Base-by-base conservation (phyloP, 2,113 vertebrate genomes). In the Paracanthobrama guichenoti region DNA sequence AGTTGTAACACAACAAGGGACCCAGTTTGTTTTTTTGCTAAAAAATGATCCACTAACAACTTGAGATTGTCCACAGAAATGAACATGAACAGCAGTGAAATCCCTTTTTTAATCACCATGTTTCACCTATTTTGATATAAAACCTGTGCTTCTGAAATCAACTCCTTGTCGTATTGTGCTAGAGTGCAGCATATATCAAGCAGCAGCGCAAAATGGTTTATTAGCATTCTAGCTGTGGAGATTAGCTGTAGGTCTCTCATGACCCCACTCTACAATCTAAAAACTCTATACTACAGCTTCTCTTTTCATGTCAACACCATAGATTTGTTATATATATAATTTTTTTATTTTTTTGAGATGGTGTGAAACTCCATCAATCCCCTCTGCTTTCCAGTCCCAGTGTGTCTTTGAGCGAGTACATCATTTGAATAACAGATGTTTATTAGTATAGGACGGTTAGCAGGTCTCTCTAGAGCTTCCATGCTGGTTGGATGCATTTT, bases 341-440 rank as follows among this genome's bases (percentile, higher is more conserved):
- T 46, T 46, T n/a, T 50, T 50, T 20, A 7, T 79, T 60, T 88
- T 85, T 87, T 64, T 71, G 75, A 88, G 85, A 84, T 76, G 78
- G 85, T 85, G 82, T 85, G 55, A 86, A 86, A 50, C 84, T 71
- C 64, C 8, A 22, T 50, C 60, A n/a, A 66, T 26, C 8, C 66
- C 74, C 31, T 22, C 46, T 28, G 73, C 57, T 44, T 62, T 81
- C 46, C 39, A 53, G 18, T 89, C 82, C 86, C 31, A 53, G 60
- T 69, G 72, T 84, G 83, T 83, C n/a, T 86, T 82, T 77, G 76
- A 83, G 85, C 64, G 83, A 88, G 84, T 84, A 84, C 82, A 85
- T 90, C 66, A 88, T 89, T 90, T 87, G 89, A 89, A 91, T 88
- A 91, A 89, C 89, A 91, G 89, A 90, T 90, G 89, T 88, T 90